Evolutionary conservation across 2,888 invertebrate species (phyloP), one percentile per base, ranked within the genome.

Genomic region (Pimpla rufipes): DNA sequence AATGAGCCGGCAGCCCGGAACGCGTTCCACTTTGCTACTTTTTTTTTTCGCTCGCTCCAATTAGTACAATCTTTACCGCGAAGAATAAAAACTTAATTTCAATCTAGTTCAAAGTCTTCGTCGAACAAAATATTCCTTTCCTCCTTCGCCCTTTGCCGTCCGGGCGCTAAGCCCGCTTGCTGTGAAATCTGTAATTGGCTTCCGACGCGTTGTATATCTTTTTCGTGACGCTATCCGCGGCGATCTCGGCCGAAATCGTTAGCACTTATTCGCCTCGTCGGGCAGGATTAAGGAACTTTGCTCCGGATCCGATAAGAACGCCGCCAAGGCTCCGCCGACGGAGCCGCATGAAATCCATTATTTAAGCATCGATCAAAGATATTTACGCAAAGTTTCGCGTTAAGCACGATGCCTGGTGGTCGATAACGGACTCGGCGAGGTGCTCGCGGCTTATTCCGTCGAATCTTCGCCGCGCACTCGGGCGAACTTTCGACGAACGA

Each of bases 311-410:
- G 52, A 21, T 52, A 21, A 52, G 21, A 52, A 52, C 21, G 4
- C 7, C 6, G 52, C 18, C 8, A 3, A 18, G 21, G 4, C 1
- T 8, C 1, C 57, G 13, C 4, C 57, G 35, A 23, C 2, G 0
- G 13, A 29, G n/a, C 66, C 42, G 71, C 70, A 76, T 71, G 16
- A 59, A 71, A 71, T 81, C 11, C 64, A 81, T 81, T 66, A 71
- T 81, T 81, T 23, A 81, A 62, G 37, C n/a, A 62, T 16, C 59
- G 59, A 62, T 62, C 59, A 62, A 62, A 62, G 35, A 62, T 62
- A 62, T 62, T 62, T 11, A 62, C 59, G 59, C 10, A 37, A 37
- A 35, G 37, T 62, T 35, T 16, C 59, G 35, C 59, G 37, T 29
- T 1, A 35, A 35, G 29, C n/a, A 5, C n/a, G 4, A 11, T 57